Conservation (phyloP, 1,140 invertebrate genomes). For the Eumaeus atala region DNA sequence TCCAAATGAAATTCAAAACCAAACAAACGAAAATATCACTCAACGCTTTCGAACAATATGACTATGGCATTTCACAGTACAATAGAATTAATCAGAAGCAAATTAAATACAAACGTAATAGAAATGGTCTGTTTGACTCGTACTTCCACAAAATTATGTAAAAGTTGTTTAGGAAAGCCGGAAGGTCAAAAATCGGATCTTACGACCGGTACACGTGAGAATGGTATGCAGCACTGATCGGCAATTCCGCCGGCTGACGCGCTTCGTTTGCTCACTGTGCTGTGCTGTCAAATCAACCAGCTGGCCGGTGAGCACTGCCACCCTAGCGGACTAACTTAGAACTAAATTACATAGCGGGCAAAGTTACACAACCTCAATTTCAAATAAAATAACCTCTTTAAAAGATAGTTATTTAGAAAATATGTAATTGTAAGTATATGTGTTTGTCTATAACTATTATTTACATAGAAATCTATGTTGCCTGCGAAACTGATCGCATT, state of each 20-base stretch:
- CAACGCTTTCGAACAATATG: conserved; percentile 49
- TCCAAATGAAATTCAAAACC: conserved; percentile 47
- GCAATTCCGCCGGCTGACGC: conserved; percentile 45
- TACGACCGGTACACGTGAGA: conserved; percentile 51
- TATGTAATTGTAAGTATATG: too few relatives aligned
- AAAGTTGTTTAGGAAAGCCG: conserved; percentile 48
- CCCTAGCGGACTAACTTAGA: conserved; percentile 61
- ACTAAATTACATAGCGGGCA: conserved; percentile 39
- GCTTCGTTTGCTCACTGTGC: conserved; percentile 33
- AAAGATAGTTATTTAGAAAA: too few relatives aligned
- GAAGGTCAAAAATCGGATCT: conserved; percentile 52
- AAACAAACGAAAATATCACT: conserved; percentile 59
- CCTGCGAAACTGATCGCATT: too few relatives aligned
- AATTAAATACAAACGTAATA: conserved; percentile 38
- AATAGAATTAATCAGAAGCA: conserved; percentile 40
- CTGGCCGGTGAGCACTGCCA: conserved; percentile 49
- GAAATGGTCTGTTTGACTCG: conserved; percentile 25
- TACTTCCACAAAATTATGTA: conserved; percentile 45
- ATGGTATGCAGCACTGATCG: conserved; percentile 37
- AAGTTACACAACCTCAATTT: conserved; percentile 30
- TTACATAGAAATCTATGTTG: too few relatives aligned
- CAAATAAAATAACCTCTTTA: background rate
- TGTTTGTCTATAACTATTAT: too few relatives aligned
- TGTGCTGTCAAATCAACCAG: conserved; percentile 63
- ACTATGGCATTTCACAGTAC: conserved; percentile 51